Evolutionary conservation across 2,888 invertebrate species (phyloP).

Genomic region (Operophtera brumata): DNA sequence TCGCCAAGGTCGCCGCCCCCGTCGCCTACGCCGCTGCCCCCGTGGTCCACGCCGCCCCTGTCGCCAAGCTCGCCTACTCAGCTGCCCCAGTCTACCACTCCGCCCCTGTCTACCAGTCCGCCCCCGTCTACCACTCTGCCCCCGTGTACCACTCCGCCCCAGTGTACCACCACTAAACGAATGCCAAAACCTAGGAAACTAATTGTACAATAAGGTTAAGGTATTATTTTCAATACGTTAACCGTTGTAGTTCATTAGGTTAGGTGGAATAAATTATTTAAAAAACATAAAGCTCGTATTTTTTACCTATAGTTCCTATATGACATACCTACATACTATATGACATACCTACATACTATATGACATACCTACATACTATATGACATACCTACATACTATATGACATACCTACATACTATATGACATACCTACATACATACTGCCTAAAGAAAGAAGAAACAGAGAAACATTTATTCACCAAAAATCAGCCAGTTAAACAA

Average conservation of each 20-base stretch:
- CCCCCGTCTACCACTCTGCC: constrained; percentile 49
- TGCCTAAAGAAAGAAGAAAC: too few species aligned
- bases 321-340: too few species aligned
- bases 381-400: too few species aligned
- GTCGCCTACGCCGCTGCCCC: constrained; percentile 51
- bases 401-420: too few species aligned
- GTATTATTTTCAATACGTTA: constrained; percentile 44
- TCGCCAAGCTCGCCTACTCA: constrained; percentile 48
- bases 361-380: too few species aligned
- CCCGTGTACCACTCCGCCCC: constrained; percentile 63
- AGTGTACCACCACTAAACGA: constrained; percentile 63
- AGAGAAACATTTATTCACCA: too few species aligned
- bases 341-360: too few species aligned
- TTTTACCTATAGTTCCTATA: too few species aligned
- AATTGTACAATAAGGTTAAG: constrained; percentile 40
- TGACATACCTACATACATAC: too few species aligned
- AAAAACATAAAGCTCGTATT: constrained; percentile 26
- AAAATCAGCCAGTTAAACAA: too few species aligned
- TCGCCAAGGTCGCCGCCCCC: constrained; percentile 49
- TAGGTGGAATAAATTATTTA: constrained; percentile 54
- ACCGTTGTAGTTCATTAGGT: constrained; percentile 39
- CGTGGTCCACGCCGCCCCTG: constrained; percentile 41
- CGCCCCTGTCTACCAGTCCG: constrained; percentile 31
- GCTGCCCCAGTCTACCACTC: constrained; percentile 35
- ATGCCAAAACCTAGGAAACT: constrained; percentile 55